Base-by-base conservation (phyloP, 2,888 invertebrate species). In the Chalcis sispes region DNA sequence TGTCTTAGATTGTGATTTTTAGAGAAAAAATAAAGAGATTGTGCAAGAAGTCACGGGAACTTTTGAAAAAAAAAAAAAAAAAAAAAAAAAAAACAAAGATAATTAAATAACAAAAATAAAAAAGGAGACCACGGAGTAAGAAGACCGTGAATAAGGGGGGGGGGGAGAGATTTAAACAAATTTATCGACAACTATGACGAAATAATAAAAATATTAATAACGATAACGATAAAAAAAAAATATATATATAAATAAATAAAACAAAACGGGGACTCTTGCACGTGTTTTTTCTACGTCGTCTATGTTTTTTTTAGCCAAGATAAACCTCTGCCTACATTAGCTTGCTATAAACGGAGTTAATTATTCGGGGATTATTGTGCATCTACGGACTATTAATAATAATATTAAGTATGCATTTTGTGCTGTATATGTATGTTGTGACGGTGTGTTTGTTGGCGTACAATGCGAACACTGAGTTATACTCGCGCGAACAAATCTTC, bases 1-100 rank as follows among this genome's bases (percentile, higher is more conserved):
- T 72, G 69, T 69, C 62, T 62, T 69, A 77, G 58, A 71, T 71
- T 66, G 65, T 74, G 66, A 71, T 77, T 73, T 70, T 66, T 74
- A 76, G 56, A 25, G 48, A 70, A 23, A 66, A 46, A 20, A 29
- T 62, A 18, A 18, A 56, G n/a, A 13, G 29, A n/a, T 15, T 13
- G 36, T 70, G 56, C 64, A 70, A 75, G 61, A 65, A 40, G 20
- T 50, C 40, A 32, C 20, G 20, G 32, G 48, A 15, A 66, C 20
- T 65, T 58, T 56, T 18, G 13, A 40, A 8, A 15, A 10, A 15
- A 3, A 8, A 65, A 25, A 66, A 56, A 25, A 25, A 18, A 42
- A 23, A 56, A 61, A 4, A 50, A 29, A 32, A 25, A 13, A 15
- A 56, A 25, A 25, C 1, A 29, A 18, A 54, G 40, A n/a, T n/a